Base-by-base conservation (phyloP, 2,797 vertebrate species). In the Bovichtus variegatus region DNA sequence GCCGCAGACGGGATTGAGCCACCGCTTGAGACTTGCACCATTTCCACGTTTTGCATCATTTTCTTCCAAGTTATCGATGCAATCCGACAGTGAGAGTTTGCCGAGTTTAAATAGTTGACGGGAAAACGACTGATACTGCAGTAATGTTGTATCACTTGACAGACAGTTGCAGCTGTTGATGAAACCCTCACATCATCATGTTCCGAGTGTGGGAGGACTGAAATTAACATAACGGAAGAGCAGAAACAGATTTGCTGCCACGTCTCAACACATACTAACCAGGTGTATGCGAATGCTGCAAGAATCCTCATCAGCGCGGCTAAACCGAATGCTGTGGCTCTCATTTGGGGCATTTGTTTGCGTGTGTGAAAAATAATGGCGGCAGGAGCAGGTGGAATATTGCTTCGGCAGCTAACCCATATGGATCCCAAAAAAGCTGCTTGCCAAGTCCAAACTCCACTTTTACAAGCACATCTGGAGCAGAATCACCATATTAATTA, bases 401-500 rank as follows among this genome's bases (percentile, higher is more conserved):
- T 84, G 86, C 89, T 72, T 89, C 78, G 19, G 78, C 78, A 6
- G 86, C 87, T 76, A 80, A 89, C 87, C 91, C 91, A 90, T 89
- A 91, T 89, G 92, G 91, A 88, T 86, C 70, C 19, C 49, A 69
- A 60, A 69, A 60, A 76, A 64, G 71, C 76, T 3, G 83, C 87
- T 36, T 89, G 92, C 93, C 91, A 91, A 91, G 76, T 85, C 85
- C 82, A 85, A 89, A 90, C 83, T 89, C 85, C 89, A 86, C 87
- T 87, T 91, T 91, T 90, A 93, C 90, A 84, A 88, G 89, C 90
- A 90, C 91, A 93, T 93, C 92, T 93, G 93, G 92, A 91, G 86
- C 84, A 40, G 71, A 86, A 91, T 92, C 92, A 89, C 89, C 89
- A 92, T 92, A 92, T 93, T 93, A 93, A 93, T 90, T 87, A 88